A percentile compares a stretch with the other conserved stretches of the same genome.
phyloP scores from a whole-genome alignment of 2,113 vertebrate species.

The Sceloporus undulatus region DNA sequence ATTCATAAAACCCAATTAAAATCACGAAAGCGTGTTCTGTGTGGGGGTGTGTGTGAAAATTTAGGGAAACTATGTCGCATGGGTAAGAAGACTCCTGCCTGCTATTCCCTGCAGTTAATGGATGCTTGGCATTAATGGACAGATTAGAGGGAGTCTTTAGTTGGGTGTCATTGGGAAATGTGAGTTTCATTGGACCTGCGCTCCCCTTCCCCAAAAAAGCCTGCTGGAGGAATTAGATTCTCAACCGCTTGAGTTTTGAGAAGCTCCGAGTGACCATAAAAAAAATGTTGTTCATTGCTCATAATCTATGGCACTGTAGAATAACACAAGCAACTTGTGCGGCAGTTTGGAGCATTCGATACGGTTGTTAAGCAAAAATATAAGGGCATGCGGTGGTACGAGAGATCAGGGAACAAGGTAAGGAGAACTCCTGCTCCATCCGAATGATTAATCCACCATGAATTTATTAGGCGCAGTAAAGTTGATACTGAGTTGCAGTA shows the following conservation, averaged over 20 bases:
- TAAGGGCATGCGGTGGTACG: not conserved
- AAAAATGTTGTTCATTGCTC: not conserved
- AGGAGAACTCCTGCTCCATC: not conserved
- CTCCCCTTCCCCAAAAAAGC: too few species aligned
- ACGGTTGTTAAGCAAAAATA: constrained; percentile 38
- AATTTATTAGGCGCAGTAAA: constrained; percentile 31
- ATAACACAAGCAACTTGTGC: constrained; percentile 12
- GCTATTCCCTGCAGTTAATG: too few species aligned
- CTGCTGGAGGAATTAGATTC: not conserved
- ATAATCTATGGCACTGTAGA: constrained; percentile 36
- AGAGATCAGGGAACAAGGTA: not conserved
- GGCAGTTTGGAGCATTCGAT: constrained; percentile 25
- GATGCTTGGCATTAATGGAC: too few species aligned
- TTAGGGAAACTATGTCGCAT: too few species aligned
- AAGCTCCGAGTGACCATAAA: not conserved
- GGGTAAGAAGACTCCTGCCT: too few species aligned
- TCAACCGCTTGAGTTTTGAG: too few species aligned
- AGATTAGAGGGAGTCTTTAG: too few species aligned
- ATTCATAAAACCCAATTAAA: too few species aligned
- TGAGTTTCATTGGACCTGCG: too few species aligned
- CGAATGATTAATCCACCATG: constrained; percentile 31
- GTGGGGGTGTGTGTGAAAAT: too few species aligned
- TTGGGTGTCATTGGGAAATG: too few species aligned
- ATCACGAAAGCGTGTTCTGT: too few species aligned
- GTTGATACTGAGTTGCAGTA: constrained; percentile 1